Conservation (phyloP, 2,113 vertebrate genomes). For the Catharus minimus region DNA sequence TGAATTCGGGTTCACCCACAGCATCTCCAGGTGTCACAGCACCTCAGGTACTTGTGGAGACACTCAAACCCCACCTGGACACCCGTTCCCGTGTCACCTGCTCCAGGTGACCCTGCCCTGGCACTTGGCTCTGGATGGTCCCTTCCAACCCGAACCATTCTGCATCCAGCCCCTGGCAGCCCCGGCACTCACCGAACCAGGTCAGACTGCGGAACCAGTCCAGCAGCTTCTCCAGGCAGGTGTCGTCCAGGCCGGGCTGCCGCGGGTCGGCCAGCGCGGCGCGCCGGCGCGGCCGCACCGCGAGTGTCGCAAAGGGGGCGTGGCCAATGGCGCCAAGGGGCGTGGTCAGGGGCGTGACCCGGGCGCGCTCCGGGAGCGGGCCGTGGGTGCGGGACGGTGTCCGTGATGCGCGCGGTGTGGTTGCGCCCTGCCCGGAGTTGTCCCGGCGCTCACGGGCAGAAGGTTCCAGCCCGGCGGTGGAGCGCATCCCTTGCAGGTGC, state of each 20-base stretch:
- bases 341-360: not conserved
- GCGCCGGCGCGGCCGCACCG: not conserved
- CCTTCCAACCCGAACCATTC: not conserved
- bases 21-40: not conserved
- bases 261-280: constrained; percentile 76
- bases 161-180: not conserved
- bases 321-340: not conserved
- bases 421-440: no score
- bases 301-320: constrained; percentile 23
- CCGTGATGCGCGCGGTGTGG: rapidly evolving
- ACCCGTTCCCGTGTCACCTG: not conserved
- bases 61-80: not conserved
- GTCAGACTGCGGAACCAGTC: constrained; percentile 86
- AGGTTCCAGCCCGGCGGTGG: not conserved
- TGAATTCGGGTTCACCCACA: rapidly evolving
- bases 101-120: not conserved
- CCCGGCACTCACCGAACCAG: constrained; percentile 52
- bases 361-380: rapidly evolving
- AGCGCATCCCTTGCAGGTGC: not conserved
- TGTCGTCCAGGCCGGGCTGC: constrained; percentile 84
- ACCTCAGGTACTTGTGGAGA: no score
- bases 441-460: no score
- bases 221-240: constrained; percentile 90
- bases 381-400: rapidly evolving
- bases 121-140: not conserved